Evolutionary conservation across 2,797 vertebrate species (phyloP).

Genomic region (Darevskia nairensis): DNA sequence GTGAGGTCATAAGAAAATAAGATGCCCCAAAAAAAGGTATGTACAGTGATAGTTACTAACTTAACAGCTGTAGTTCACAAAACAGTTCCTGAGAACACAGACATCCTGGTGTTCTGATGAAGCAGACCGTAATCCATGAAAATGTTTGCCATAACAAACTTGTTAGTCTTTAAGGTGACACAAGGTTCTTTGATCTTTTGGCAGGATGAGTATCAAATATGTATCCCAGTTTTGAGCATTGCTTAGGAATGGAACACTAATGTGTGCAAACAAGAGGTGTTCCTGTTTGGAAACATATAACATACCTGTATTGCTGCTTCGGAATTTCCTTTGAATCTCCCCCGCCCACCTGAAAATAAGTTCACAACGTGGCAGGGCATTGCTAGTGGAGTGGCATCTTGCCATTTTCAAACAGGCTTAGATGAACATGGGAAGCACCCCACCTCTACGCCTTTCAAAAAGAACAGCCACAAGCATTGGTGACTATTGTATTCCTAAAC

Average conservation of each 20-base stretch:
- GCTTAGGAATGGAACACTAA: neutral
- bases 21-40: too few species aligned
- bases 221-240: neutral
- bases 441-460: neutral
- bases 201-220: neutral
- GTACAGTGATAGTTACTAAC: too few species aligned
- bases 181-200: neutral
- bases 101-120: too few species aligned
- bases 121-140: too few species aligned
- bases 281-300: neutral
- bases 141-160: too few species aligned
- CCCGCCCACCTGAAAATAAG: neutral
- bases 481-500: neutral
- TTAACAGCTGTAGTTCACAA: too few species aligned
- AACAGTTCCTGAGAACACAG: too few species aligned
- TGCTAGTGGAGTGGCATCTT: neutral
- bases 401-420: neutral
- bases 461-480: neutral
- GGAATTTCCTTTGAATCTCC: neutral
- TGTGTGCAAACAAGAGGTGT: neutral
- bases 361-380: neutral
- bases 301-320: neutral
- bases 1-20: too few species aligned
- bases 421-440: neutral
- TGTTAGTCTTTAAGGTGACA: too few species aligned